Evolutionary conservation across 2,888 invertebrate genomes (phyloP).

Genomic region (Proisotoma minuta): DNA sequence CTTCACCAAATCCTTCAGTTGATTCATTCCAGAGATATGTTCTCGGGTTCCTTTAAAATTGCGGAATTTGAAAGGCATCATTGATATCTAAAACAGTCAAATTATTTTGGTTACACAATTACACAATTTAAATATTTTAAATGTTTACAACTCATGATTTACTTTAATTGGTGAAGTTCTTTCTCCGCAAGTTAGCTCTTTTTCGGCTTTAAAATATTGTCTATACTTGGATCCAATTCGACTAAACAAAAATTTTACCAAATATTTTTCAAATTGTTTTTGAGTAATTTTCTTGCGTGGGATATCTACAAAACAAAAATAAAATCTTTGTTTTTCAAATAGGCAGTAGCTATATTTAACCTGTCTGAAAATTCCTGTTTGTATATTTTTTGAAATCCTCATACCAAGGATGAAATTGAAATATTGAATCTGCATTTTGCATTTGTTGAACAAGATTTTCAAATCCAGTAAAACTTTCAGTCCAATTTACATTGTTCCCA

Average conservation of each 20-base stretch:
- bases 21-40: conserved; percentile 66
- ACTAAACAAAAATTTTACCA: conserved; percentile 67
- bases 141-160: conserved; percentile 25
- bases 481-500: conserved; percentile 64
- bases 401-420: conserved; percentile 62
- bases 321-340: background rate
- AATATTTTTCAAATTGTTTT: conserved; percentile 58
- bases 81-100: conserved; percentile 54
- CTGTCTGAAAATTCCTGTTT: conserved; percentile 57
- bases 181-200: conserved; percentile 60
- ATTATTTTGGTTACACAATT: too few relatives aligned
- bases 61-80: conserved; percentile 61
- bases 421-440: conserved; percentile 56
- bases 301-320: conserved; percentile 41
- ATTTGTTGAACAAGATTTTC: conserved; percentile 57
- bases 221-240: conserved; percentile 64
- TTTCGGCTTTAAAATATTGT: conserved; percentile 58
- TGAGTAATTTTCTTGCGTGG: conserved; percentile 52
- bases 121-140: too few relatives aligned
- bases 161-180: conserved; percentile 59
- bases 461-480: conserved; percentile 59
- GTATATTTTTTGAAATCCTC: conserved; percentile 63
- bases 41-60: conserved; percentile 57
- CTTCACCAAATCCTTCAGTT: conserved; percentile 57
- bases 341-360: conserved; percentile 51